Percentiles rank a stretch among this genome's conserved stretches.
phyloP scores from a whole-genome alignment of 2,797 vertebrate species.

The Eulemur coronatus region DNA sequence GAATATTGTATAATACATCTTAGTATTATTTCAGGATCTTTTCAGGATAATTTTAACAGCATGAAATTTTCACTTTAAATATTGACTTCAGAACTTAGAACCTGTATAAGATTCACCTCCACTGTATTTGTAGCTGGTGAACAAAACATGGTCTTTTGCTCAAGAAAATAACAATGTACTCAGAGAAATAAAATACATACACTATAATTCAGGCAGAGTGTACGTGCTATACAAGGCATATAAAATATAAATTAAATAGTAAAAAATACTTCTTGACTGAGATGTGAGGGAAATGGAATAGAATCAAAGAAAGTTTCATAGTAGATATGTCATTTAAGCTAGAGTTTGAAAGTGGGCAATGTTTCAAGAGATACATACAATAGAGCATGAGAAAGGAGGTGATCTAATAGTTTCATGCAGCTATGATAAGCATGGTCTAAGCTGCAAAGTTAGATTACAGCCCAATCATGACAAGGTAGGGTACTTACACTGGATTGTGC shows the following conservation, averaged over 20 bases:
- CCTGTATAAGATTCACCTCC: not conserved
- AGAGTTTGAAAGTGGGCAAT: not conserved
- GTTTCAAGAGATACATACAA: not conserved
- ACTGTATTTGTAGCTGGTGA: not conserved
- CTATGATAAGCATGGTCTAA: not conserved
- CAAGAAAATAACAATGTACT: not conserved
- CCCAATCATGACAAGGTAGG: not conserved
- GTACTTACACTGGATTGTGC: not conserved
- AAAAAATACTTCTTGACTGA: not conserved
- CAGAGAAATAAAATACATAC: not conserved
- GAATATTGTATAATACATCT: not conserved
- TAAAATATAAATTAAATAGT: not conserved
- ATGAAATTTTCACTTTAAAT: slow-evolving; percentile 29
- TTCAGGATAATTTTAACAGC: not conserved
- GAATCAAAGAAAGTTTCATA: not conserved
- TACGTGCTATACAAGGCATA: not conserved
- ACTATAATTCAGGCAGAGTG: not conserved
- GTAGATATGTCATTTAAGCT: not conserved
- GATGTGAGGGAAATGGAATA: not conserved
- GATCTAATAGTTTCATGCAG: not conserved
- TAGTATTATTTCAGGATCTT: not conserved
- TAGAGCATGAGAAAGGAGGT: not conserved
- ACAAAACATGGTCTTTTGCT: slow-evolving; percentile 11
- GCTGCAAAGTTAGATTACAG: not conserved
- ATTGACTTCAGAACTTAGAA: slow-evolving; percentile 3